Percentiles rank a stretch among this genome's conserved stretches.
Evolutionary conservation across 2,113 vertebrate species (phyloP).

Genomic region (Cynocephalus volans): DNA sequence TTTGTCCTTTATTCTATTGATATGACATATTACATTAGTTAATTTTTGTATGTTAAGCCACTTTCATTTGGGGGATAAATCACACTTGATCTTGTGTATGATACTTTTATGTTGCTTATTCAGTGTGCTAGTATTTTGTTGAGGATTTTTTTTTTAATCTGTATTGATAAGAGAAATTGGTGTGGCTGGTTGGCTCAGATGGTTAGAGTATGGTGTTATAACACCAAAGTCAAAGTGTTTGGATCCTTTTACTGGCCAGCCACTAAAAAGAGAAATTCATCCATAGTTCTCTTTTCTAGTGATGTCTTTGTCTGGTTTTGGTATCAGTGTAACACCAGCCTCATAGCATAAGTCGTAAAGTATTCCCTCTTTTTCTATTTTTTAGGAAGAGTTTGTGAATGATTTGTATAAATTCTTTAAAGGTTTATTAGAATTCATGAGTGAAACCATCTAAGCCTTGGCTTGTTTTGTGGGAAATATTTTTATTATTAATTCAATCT

Average conservation of each 20-base stretch:
- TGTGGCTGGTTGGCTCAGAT: too few relatives aligned
- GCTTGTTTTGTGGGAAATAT: not conserved
- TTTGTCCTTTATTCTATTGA: not conserved
- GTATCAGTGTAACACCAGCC: not conserved
- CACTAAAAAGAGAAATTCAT: not conserved
- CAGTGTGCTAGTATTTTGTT: not conserved
- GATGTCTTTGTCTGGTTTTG: not conserved
- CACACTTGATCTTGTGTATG: not conserved
- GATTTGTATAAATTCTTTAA: not conserved
- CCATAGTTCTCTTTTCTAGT: not conserved
- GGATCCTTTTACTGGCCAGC: too few relatives aligned
- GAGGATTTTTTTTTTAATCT: not conserved
- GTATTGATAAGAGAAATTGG: not conserved
- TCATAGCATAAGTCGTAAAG: not conserved
- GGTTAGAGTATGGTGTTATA: too few relatives aligned
- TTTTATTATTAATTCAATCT: slow-evolving; percentile 24
- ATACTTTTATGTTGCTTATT: not conserved
- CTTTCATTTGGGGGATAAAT: not conserved
- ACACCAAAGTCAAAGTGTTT: too few relatives aligned
- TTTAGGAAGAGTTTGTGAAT: not conserved
- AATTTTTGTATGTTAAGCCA: not conserved
- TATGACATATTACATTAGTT: not conserved
- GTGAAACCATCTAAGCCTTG: not conserved
- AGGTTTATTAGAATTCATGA: slow-evolving; percentile 7
- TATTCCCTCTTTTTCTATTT: not conserved